These are phyloP conservation scores for Coenonympha arcania DNA, from an alignment of 2,888 invertebrate species.

Conservation along the genomic window DNA sequence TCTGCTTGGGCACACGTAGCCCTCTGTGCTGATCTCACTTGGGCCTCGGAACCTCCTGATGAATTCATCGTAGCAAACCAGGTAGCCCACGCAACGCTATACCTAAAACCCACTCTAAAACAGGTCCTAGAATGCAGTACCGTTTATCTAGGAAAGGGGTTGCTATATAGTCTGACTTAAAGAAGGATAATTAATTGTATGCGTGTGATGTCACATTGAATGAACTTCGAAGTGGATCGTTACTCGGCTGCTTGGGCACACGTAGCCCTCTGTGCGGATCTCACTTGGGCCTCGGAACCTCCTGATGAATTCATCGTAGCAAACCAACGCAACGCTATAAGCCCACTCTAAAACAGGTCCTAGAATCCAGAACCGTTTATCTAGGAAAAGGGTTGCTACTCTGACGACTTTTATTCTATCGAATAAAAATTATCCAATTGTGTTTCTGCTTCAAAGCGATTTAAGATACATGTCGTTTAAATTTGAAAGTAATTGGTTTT, in stretches of 20 bases:
- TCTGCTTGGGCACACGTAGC: conserved; percentile 71
- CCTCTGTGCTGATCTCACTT: conserved; percentile 71
- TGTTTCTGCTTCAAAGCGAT: no score
- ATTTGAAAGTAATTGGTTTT: no score
- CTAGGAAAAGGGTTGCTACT: no score
- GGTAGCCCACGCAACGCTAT: conserved; percentile 38
- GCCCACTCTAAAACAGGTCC: neutral
- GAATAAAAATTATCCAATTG: no score
- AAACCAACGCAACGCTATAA: conserved; percentile 41
- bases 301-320: conserved; percentile 68
- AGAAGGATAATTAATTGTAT: conserved; percentile 63
- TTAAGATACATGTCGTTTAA: no score
- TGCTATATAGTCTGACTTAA: no score
- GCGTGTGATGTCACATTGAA: conserved; percentile 71
- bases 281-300: conserved; percentile 67
- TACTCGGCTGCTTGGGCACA: conserved; percentile 69
- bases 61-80: conserved; percentile 68
- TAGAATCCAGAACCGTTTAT: neutral
- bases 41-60: conserved; percentile 67
- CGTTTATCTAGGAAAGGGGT: no score
- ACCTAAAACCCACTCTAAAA: neutral
- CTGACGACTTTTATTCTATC: no score
- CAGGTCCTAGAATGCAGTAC: neutral
- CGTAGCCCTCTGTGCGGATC: conserved; percentile 71
- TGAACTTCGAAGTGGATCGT: conserved; percentile 71